Evolutionary conservation across 2,888 invertebrate genomes (phyloP), one percentile per base, ranked within the genome.

Genomic region (Drosophila putrida): DNA sequence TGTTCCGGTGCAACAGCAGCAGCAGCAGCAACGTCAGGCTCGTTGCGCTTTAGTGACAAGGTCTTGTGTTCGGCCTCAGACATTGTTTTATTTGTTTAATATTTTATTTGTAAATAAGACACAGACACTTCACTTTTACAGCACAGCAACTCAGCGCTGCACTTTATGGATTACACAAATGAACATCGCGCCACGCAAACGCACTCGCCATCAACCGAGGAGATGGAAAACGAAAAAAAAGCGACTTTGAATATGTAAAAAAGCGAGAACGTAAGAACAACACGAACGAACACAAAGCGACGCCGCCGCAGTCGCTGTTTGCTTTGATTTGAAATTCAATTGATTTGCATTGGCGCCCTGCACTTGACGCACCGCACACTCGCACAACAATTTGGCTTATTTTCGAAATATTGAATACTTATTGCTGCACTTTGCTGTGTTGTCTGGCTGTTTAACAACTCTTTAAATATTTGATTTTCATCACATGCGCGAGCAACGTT

Each of bases 51-150:
- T 47, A 74, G 81, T 47, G 80, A 88, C 62, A 83, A 72, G 78
- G 82, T 74, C 39, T 88, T 82, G 44, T 71, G 63, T 27, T 82
- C 89, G 73, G 80, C 75, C 84, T 82, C 83, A 39, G 83, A 87
- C 89, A 84, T 89, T 71, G 75, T 71, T 50, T 63, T 27, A 43
- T 20, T 20, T 20, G 20, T 20, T 20, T 20, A 20, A 20, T 20
- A 3, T 20, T 20, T 20, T n/a, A n/a, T n/a, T 20, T 20, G 20
- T 20, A 43, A 36, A 33, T 28, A 10, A 10, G 13, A 25, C 43
- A 46, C 39, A 38, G 31, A 55, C 54, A 20, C 20, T 11, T 11
- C 41, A 15, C 20, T 20, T 20, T 20, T 20, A 20, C 20, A 20
- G 20, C 15, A 41, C 8, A 28, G 39, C 43, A 71, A 61, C 55